A percentile compares a stretch with the other conserved stretches of the same genome.
Evolutionary conservation across 2,888 invertebrate genomes (phyloP).

Genomic region (Emmelina monodactyla): DNA sequence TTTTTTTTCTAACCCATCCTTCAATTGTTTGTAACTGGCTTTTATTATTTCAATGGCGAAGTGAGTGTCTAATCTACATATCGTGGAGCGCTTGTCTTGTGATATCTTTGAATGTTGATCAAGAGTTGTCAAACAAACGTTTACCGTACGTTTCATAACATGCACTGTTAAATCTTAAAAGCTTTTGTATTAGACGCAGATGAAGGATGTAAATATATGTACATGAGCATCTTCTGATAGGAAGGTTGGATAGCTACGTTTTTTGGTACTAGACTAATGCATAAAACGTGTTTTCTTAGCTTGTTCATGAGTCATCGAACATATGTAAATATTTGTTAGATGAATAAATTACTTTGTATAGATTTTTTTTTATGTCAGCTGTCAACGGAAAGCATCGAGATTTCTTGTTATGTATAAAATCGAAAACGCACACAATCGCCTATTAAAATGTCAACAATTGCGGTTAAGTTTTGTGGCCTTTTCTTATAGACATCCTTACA

Average conservation of each 20-base stretch:
- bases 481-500: slow-evolving; percentile 40
- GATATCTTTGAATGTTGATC: slow-evolving; percentile 17
- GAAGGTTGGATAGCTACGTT: not conserved
- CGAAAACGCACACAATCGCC: no score
- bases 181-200: no score
- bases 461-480: slow-evolving; percentile 33
- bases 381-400: no score
- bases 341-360: no score
- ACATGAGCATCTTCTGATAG: no score
- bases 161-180: not conserved
- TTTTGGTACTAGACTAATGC: slow-evolving; percentile 19
- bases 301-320: slow-evolving; percentile 16
- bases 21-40: slow-evolving; percentile 7
- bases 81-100: slow-evolving; percentile 8
- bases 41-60: slow-evolving; percentile 7
- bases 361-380: no score
- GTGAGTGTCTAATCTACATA: slow-evolving; percentile 13
- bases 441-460: no score
- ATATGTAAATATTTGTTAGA: slow-evolving; percentile 28
- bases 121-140: slow-evolving; percentile 20
- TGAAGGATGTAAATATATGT: no score
- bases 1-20: slow-evolving; percentile 2
- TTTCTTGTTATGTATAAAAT: no score
- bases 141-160: not conserved
- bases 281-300: slow-evolving; percentile 23